Conservation (phyloP, 2,888 invertebrate genomes). For the Cosmorhoe ocellata region DNA sequence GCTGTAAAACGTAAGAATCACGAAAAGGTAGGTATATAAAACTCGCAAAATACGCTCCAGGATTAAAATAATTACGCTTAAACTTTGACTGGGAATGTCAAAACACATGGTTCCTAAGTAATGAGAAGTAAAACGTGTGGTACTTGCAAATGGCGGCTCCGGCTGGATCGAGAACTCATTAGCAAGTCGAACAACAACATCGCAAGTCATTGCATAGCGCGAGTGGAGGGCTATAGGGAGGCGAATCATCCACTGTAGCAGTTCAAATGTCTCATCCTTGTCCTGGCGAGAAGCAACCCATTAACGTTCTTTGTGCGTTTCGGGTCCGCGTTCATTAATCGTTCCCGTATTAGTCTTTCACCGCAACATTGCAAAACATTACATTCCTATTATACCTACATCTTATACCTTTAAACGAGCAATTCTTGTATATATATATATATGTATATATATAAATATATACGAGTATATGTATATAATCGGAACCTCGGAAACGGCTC, state of each 20-base stretch:
- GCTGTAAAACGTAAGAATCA: conserved; percentile 18
- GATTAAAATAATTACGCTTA: conserved; percentile 31
- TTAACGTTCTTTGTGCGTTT: conserved; percentile 54
- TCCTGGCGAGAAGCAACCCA: conserved; percentile 46
- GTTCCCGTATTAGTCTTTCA: conserved; percentile 33
- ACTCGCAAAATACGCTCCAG: conserved; percentile 31
- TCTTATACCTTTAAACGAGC: too few species aligned
- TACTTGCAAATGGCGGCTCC: conserved; percentile 52
- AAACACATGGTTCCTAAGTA: conserved; percentile 54
- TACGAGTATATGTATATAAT: too few species aligned
- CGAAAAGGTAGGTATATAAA: conserved; percentile 13
- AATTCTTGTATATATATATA: too few species aligned
- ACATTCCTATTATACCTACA: neutral
- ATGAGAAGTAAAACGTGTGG: conserved; percentile 57
- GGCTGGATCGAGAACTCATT: conserved; percentile 70
- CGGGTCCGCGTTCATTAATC: conserved; percentile 51
- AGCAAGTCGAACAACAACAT: conserved; percentile 70
- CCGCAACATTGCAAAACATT: conserved; percentile 17
- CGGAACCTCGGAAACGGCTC: too few species aligned
- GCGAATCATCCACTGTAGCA: conserved; percentile 45
- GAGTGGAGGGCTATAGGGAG: conserved; percentile 33
- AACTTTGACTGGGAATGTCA: conserved; percentile 51
- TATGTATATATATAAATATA: too few species aligned
- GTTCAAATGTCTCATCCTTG: conserved; percentile 44
- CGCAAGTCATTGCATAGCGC: conserved; percentile 62